These are phyloP conservation scores for Macaria liturata DNA, from an alignment of 2,888 invertebrate genomes.

Conservation along the genomic window DNA sequence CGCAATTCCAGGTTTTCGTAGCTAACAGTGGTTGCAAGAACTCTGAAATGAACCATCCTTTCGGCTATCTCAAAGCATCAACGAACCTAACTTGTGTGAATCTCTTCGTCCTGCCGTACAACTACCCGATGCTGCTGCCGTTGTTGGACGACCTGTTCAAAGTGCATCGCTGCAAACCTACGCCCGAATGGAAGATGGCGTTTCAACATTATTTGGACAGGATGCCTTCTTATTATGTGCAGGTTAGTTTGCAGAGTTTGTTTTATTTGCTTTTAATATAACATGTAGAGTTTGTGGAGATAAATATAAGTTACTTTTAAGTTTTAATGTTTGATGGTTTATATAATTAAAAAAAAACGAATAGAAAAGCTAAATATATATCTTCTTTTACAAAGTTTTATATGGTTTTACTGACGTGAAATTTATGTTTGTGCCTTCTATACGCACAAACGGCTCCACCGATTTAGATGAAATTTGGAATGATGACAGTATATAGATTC, in stretches of 20 bases:
- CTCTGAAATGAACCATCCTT: slow-evolving; percentile 95
- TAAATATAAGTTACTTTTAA: too few relatives aligned
- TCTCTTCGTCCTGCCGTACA: slow-evolving; percentile 98
- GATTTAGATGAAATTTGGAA: too few relatives aligned
- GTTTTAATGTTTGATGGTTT: too few relatives aligned
- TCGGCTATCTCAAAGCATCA: slow-evolving; percentile 98
- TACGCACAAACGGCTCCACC: too few relatives aligned
- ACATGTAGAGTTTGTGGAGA: too few relatives aligned
- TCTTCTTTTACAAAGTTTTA: too few relatives aligned
- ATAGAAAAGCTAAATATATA: too few relatives aligned
- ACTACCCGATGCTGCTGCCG: slow-evolving; percentile 97
- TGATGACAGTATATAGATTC: too few relatives aligned
- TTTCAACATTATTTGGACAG: slow-evolving; percentile 97
- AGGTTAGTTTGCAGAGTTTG: slow-evolving; percentile 67
- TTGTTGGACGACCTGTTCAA: slow-evolving; percentile 97
- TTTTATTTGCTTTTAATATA: neutral
- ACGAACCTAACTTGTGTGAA: slow-evolving; percentile 97
- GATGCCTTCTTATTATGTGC: slow-evolving; percentile 98
- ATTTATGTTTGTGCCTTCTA: too few relatives aligned
- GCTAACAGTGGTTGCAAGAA: slow-evolving; percentile 93
- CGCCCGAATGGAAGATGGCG: slow-evolving; percentile 95
- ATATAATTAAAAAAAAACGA: too few relatives aligned
- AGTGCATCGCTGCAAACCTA: slow-evolving; percentile 95
- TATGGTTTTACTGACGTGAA: too few relatives aligned
- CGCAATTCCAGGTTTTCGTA: slow-evolving; percentile 88